Evolutionary conservation across 2,113 vertebrate species (phyloP).

Genomic region (Lophotis ruficrista): DNA sequence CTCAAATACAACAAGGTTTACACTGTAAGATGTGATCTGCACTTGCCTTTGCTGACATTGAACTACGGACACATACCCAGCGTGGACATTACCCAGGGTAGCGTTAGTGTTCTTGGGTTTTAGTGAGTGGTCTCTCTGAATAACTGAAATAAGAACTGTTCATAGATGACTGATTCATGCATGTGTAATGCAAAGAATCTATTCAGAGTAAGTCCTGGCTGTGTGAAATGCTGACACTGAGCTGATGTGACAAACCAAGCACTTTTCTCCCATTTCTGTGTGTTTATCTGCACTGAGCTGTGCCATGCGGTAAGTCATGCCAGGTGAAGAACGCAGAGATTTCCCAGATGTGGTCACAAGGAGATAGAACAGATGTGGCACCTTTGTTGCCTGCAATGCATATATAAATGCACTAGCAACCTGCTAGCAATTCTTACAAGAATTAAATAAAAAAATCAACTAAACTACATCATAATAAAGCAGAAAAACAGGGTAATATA

Average conservation of each 20-base stretch:
- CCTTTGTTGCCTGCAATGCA: not conserved
- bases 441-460: not conserved
- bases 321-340: slow-evolving; percentile 31
- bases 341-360: not conserved
- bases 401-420: not conserved
- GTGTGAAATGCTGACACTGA: not conserved
- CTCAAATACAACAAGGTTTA: not conserved
- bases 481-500: not conserved
- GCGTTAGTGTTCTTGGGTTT: not conserved
- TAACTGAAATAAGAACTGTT: not conserved
- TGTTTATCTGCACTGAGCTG: not conserved
- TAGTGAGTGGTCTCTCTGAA: not conserved
- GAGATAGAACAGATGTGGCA: not conserved
- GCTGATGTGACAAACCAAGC: slow-evolving; percentile 14
- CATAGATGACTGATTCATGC: not conserved
- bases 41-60: not conserved
- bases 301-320: not conserved
- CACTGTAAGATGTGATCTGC: not conserved
- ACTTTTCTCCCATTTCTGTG: not conserved
- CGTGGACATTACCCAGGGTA: not conserved
- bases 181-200: not conserved
- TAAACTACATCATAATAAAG: not conserved
- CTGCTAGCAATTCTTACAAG: not conserved
- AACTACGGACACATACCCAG: rapidly evolving
- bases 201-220: not conserved